phyloP scores from a whole-genome alignment of 2,797 vertebrate genomes.

The Anabas testudineus region DNA sequence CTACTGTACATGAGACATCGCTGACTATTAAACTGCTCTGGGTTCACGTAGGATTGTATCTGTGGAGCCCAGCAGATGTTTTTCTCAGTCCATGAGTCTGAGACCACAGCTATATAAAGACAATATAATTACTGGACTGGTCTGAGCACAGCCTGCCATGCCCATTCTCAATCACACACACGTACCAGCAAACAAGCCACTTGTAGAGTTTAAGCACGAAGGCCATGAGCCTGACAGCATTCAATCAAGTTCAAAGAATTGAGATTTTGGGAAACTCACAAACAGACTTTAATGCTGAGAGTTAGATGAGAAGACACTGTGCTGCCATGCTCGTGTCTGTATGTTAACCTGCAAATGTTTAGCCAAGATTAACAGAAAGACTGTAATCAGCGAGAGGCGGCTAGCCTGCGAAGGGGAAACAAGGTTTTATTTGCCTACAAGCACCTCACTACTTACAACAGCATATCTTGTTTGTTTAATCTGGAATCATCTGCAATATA shows the following conservation, averaged over 20 bases:
- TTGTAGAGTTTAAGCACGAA: constrained; percentile 27
- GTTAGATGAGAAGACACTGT: not conserved
- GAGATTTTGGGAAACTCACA: not conserved
- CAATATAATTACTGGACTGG: constrained; percentile 78
- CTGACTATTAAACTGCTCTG: constrained; percentile 6
- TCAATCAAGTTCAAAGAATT: constrained; percentile 5
- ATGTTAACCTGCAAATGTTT: not conserved
- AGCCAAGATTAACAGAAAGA: not conserved
- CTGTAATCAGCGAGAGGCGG: not conserved
- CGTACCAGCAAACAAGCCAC: constrained; percentile 33
- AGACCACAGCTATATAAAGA: constrained; percentile 81
- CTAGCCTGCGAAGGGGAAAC: not conserved
- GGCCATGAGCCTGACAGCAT: constrained; percentile 23
- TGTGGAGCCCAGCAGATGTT: constrained; percentile 71
- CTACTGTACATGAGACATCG: not conserved
- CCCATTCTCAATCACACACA: constrained; percentile 42
- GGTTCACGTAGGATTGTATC: constrained; percentile 46
- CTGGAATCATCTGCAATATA: not conserved
- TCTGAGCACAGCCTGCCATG: constrained; percentile 63
- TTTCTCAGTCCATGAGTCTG: constrained; percentile 56
- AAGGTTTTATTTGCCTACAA: not conserved
- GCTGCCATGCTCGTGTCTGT: not conserved
- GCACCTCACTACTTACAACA: not conserved
- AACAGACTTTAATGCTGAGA: not conserved
- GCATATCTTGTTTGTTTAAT: not conserved